Evolutionary conservation across 2,113 vertebrate species (phyloP).

Genomic region (Garra rufa): DNA sequence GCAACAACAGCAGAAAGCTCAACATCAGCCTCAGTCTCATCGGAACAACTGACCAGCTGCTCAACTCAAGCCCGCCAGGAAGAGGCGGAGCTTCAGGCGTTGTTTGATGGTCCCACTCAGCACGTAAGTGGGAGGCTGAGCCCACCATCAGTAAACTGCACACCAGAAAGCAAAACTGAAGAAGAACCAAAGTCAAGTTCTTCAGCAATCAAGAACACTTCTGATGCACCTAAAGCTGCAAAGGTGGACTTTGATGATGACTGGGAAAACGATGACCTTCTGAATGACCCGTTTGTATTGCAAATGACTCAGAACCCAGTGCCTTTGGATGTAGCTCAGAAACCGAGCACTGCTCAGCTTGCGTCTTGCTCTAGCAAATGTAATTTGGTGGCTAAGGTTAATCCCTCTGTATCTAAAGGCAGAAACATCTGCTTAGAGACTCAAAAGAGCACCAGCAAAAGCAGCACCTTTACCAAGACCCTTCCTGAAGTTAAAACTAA

Average conservation of each 20-base stretch:
- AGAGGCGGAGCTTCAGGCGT: slow-evolving; percentile 84
- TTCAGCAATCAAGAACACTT: neutral
- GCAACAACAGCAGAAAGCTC: too few relatives aligned
- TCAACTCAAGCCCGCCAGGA: slow-evolving; percentile 65
- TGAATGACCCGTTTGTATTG: slow-evolving; percentile 82
- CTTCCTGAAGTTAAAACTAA: slow-evolving; percentile 65
- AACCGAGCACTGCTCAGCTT: slow-evolving; percentile 48
- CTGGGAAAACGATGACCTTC: slow-evolving; percentile 84
- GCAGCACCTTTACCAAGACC: slow-evolving; percentile 53
- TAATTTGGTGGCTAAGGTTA: slow-evolving; percentile 18
- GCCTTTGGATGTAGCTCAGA: slow-evolving; percentile 52
- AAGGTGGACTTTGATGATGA: slow-evolving; percentile 81
- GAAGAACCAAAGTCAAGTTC: neutral
- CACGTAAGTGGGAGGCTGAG: slow-evolving; percentile 81
- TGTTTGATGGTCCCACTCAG: slow-evolving; percentile 92
- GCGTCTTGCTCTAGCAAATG: slow-evolving; percentile 52
- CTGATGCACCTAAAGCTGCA: slow-evolving; percentile 33
- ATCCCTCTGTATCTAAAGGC: slow-evolving; percentile 2
- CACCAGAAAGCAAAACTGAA: slow-evolving; percentile 58
- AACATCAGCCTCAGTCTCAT: neutral
- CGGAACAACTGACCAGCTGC: neutral
- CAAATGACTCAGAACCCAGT: slow-evolving; percentile 79
- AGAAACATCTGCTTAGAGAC: slow-evolving; percentile 30
- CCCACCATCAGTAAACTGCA: slow-evolving; percentile 67
- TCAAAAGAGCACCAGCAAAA: slow-evolving; percentile 33